Evolutionary conservation across 2,113 vertebrate species (phyloP), one percentile per base, ranked within the genome.

Genomic region (Eubucco bourcierii): DNA sequence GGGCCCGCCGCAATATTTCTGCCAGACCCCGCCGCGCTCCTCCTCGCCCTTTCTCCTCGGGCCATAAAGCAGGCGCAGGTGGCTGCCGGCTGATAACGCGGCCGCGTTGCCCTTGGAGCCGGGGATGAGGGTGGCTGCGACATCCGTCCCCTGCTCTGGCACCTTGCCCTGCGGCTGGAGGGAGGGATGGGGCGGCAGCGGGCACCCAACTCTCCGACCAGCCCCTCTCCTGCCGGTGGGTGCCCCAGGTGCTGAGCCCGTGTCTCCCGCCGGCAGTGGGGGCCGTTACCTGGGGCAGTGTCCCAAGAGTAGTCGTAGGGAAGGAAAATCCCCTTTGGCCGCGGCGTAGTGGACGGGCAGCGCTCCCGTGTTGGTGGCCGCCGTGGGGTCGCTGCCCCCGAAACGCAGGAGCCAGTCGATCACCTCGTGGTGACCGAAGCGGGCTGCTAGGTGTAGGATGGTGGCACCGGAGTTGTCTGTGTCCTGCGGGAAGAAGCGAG

Each of bases 281-380:
- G 52, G 50, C 60, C 58, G 97, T 99, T 99, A 99, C 99, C 98
- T 98, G 95, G 99, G 98, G 96, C 98, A 97, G 97, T 99, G 98
- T 68, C 96, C 96, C 81, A 99, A 33, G 80, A 99, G 98, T 76
- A 99, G 98, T 81, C 98, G 98, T 80, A 99, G 98, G 55, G 99
- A 99, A 86, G 98, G 95, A 85, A 99, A 98, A 97, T 99, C 99
- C 93, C 99, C 99, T 98, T 99, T 99, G 98, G 99, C 98, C 93
- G 99, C 99, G 1, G 99, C 99, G 2, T 99, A 99, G 96, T 99
- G 99, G 85, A 99, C 80, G 8, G 99, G 98, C 76, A 99, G 94
- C 5, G 99, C 99, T 8, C 99, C 99, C 1, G 98, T 98, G 72
- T 99, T 98, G 2, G 99, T 99, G 96, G 98, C 94, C 37, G 93